A percentile compares a stretch with the other conserved stretches of the same genome.
Evolutionary conservation across 1,140 invertebrate genomes (phyloP).

Genomic region (Cyrtorhinus lividipennis): DNA sequence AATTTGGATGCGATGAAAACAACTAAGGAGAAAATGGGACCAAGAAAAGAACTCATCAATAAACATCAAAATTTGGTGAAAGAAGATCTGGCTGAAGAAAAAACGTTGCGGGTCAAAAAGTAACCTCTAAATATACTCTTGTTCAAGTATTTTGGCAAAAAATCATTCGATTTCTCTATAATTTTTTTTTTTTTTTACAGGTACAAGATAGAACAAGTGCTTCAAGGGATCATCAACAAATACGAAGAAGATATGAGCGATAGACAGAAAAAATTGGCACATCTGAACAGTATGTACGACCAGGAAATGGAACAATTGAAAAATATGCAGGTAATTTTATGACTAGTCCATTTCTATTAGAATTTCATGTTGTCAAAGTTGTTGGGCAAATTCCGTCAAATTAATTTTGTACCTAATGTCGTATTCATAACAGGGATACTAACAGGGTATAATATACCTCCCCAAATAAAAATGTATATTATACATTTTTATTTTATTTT

Average conservation of each 20-base stretch:
- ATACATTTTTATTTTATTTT: too few relatives aligned
- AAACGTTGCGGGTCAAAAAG: not conserved
- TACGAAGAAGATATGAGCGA: not conserved
- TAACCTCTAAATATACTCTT: too few relatives aligned
- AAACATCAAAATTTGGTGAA: not conserved
- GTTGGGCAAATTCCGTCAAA: too few relatives aligned
- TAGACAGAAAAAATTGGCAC: not conserved
- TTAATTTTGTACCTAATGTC: not conserved
- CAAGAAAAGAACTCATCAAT: not conserved
- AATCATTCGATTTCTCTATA: too few relatives aligned
- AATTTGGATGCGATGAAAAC: constrained; percentile 2
- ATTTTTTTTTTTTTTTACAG: too few relatives aligned
- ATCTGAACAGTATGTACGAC: not conserved
- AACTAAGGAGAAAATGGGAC: not conserved
- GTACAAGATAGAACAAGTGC: not conserved
- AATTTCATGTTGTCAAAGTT: too few relatives aligned
- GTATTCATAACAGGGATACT: not conserved
- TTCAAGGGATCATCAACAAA: not conserved
- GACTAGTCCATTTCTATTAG: not conserved
- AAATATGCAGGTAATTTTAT: not conserved
- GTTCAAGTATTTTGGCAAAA: too few relatives aligned
- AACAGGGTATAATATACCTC: not conserved
- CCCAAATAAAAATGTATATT: not conserved
- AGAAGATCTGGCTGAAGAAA: constrained; percentile 2
- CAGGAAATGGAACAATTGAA: not conserved